Conservation (phyloP, 1,140 invertebrate species). For the Saccostrea echinata region DNA sequence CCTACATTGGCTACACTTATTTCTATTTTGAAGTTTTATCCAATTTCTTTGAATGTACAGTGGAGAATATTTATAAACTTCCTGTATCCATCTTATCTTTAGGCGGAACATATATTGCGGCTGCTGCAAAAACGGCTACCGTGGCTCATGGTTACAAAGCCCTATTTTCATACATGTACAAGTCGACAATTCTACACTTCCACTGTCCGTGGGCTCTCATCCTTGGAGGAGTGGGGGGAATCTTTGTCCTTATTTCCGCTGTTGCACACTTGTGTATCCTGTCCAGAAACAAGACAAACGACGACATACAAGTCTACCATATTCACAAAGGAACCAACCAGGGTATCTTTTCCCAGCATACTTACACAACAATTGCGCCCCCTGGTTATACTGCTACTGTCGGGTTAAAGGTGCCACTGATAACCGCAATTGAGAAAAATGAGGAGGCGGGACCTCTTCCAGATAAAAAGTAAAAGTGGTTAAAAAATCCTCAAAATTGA, state of each 20-base stretch:
- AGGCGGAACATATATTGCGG: background rate
- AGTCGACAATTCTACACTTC: background rate
- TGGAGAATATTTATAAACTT: too few relatives aligned
- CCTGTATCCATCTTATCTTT: too few relatives aligned
- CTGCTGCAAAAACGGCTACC: background rate
- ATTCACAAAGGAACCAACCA: background rate
- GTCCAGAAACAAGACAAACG: conserved; percentile 21
- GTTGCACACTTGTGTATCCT: conserved; percentile 30
- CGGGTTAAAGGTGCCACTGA: conserved; percentile 15
- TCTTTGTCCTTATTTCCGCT: conserved; percentile 28
- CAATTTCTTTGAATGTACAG: too few relatives aligned
- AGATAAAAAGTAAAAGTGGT: background rate
- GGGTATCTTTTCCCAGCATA: background rate
- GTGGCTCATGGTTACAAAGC: background rate
- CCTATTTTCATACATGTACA: background rate
- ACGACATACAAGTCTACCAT: conserved; percentile 33
- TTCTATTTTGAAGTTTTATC: background rate
- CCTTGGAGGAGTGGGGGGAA: conserved; percentile 3
- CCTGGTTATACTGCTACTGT: conserved; percentile 2
- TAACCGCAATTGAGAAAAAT: background rate
- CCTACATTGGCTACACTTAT: background rate
- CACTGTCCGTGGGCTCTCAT: conserved; percentile 31
- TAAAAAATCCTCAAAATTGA: too few relatives aligned
- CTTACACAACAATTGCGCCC: conserved; percentile 36
- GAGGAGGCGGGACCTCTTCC: conserved; percentile 22